Evolutionary conservation across 2,888 invertebrate genomes (phyloP), one percentile per base, ranked within the genome.

Genomic region (Lamellibrachia satsuma): DNA sequence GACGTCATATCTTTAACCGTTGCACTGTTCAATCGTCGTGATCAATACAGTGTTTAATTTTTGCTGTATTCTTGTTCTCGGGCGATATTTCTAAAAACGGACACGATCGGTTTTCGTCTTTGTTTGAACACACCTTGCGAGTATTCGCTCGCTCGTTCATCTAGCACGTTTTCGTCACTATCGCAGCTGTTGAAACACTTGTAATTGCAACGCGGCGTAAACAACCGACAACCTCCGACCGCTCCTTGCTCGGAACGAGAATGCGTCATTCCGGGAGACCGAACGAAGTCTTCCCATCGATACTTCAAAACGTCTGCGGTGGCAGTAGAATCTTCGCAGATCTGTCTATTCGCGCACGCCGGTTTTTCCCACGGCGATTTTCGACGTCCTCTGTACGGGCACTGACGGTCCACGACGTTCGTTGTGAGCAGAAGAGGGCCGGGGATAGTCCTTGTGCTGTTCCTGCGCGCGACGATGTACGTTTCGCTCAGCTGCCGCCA

Each of bases 151-250:
- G 22, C 22, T 75, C 75, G 3, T 75, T 22, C 4, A 22, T 39
- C 39, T 39, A 39, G 39, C 39, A 11, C 22, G 11, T 15, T 75
- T 75, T 75, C 75, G 75, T 15, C 75, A 75, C 22, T 4, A 15
- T 0, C 75, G 75, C 75, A 75, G 75, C 75, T 75, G 75, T 75
- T 15, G 22, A 75, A 75, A 22, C 75, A 75, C 4, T 75, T 75
- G 39, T 75, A 15, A 15, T 22, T 6, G 75, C 75, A 75, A 75
- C 15, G 6, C 15, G 75, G 2, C 75, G 75, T 75, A 75, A 75
- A 75, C 75, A 75, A 75, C 75, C 75, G 22, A 75, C 75, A 75
- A 75, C 15, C 75, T 75, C 75, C 75, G 75, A 75, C 75, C 75
- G 75, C 75, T 75, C 75, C 75, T 75, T 75, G 75, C 75, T 15